phyloP scores from a whole-genome alignment of 2,888 invertebrate genomes.

The Vesta saturnalis region DNA sequence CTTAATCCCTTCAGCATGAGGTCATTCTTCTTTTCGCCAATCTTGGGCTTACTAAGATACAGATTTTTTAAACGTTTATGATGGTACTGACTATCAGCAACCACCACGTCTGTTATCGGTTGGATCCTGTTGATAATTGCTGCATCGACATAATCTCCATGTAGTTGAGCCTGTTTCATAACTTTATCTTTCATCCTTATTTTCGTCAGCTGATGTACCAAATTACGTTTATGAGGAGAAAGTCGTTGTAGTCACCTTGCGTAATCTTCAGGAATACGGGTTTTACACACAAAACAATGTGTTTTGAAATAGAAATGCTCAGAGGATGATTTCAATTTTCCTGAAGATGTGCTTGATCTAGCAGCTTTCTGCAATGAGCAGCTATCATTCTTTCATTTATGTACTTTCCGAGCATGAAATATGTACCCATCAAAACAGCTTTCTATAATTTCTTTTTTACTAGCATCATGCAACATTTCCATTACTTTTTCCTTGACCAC shows the following conservation, averaged over 20 bases:
- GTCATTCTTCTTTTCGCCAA: constrained; percentile 10
- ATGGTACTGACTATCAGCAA: constrained; percentile 8
- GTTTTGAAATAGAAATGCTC: constrained; percentile 15
- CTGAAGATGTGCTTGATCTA: too few relatives aligned
- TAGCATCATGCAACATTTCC: constrained; percentile 14
- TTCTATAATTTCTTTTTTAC: constrained; percentile 5
- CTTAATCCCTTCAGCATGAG: constrained; percentile 19
- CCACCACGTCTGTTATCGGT: background rate
- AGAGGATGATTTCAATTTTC: constrained; percentile 10
- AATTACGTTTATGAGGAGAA: constrained; percentile 18
- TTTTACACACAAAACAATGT: too few relatives aligned
- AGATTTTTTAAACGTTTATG: constrained; percentile 5
- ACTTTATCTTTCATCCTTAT: too few relatives aligned
- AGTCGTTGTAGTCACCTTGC: constrained; percentile 19
- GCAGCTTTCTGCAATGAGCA: constrained; percentile 14
- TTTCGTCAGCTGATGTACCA: constrained; percentile 17
- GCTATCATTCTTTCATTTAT: constrained; percentile 21
- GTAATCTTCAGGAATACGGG: constrained; percentile 18
- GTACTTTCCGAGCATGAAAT: constrained; percentile 16
- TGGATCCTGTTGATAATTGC: background rate
- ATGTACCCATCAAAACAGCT: constrained; percentile 11
- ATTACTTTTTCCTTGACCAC: constrained; percentile 18
- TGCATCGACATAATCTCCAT: background rate
- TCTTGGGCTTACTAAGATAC: constrained; percentile 9
- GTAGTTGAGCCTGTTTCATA: too few relatives aligned